A percentile compares a stretch with the other conserved stretches of the same genome.
Conservation (phyloP, 1,140 invertebrate species). For the Aphaenogaster rudis region DNA sequence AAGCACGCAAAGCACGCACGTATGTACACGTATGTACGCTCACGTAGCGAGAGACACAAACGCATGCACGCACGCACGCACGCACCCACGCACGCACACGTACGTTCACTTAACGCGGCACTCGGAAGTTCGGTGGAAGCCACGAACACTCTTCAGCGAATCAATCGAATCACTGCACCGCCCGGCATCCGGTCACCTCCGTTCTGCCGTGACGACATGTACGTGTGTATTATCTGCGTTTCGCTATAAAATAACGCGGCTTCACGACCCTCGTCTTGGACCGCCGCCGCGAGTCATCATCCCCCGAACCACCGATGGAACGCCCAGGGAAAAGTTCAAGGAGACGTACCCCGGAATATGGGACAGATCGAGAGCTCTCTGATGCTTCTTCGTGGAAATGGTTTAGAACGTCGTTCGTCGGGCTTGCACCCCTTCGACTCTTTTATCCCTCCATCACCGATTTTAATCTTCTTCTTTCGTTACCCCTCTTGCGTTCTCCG, state of each 20-base stretch:
- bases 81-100: slow-evolving; percentile 51
- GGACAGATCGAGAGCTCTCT: not conserved
- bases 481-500: not conserved
- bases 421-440: not conserved
- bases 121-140: slow-evolving; percentile 82
- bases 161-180: slow-evolving; percentile 82
- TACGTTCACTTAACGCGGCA: slow-evolving; percentile 72
- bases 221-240: slow-evolving; percentile 11
- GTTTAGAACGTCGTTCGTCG: not conserved
- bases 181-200: slow-evolving; percentile 81
- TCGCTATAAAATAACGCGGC: slow-evolving; percentile 22
- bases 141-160: slow-evolving; percentile 79
- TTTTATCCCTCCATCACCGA: not conserved
- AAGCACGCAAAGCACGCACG: slow-evolving; percentile 35
- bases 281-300: slow-evolving; percentile 1
- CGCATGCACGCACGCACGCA: slow-evolving; percentile 34
- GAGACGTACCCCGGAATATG: not conserved
- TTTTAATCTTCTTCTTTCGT: not conserved
- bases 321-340: not conserved
- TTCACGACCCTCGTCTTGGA: slow-evolving; percentile 18
- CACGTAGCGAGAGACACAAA: slow-evolving; percentile 31
- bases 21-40: slow-evolving; percentile 35
- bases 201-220: slow-evolving; percentile 58
- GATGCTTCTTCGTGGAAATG: not conserved
- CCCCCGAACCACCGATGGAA: not conserved